phyloP scores from a whole-genome alignment of 2,797 vertebrate genomes.

The Benthosema pterotum region DNA sequence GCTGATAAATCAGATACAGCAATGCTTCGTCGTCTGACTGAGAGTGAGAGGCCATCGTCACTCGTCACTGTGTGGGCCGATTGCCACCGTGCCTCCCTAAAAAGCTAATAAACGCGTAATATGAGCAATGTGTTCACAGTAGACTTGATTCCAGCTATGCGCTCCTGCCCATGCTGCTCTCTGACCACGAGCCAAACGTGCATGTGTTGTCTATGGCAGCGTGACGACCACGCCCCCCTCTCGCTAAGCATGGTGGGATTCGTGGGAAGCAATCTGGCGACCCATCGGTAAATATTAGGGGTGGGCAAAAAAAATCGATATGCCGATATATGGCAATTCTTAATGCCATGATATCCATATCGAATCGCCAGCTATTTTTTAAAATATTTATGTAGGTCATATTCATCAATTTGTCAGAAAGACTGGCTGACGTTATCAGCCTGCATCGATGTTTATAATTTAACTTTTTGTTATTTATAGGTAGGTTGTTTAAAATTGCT shows the following conservation, averaged over 20 bases:
- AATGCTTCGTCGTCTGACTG: constrained; percentile 48
- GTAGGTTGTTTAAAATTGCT: too few relatives aligned
- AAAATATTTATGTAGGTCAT: too few relatives aligned
- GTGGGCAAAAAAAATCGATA: too few relatives aligned
- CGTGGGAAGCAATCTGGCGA: too few relatives aligned
- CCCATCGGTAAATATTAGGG: too few relatives aligned
- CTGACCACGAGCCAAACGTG: background rate
- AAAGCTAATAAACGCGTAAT: background rate
- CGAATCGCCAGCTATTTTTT: too few relatives aligned
- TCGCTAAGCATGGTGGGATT: constrained; percentile 54
- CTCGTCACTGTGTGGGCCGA: background rate
- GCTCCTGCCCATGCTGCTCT: constrained; percentile 9
- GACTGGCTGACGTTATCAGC: too few relatives aligned
- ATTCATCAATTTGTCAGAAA: too few relatives aligned
- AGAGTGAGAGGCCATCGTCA: constrained; percentile 51
- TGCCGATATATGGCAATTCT: too few relatives aligned
- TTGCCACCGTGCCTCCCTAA: background rate
- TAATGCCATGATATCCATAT: too few relatives aligned
- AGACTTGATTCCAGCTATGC: constrained; percentile 37
- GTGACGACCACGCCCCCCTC: constrained; percentile 52
- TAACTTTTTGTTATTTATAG: too few relatives aligned
- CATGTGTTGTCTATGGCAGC: background rate
- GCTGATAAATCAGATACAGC: constrained; percentile 68
- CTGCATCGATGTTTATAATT: too few relatives aligned
- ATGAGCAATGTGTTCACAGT: constrained; percentile 29